Percentiles rank a stretch among this genome's conserved stretches.
Conservation (phyloP, 2,888 invertebrate genomes). For the Psylliodes chrysocephalus region DNA sequence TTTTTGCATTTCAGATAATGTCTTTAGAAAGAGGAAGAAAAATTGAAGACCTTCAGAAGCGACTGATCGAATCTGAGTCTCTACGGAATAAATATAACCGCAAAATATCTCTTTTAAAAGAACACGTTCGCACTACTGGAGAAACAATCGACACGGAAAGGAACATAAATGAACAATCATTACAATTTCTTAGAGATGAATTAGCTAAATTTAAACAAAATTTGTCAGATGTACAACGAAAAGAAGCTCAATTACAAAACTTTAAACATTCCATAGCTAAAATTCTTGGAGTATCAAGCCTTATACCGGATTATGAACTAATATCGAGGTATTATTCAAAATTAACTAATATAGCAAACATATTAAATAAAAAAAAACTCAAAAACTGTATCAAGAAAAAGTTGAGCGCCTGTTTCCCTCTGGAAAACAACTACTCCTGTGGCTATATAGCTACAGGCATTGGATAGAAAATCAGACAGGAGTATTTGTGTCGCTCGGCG, state of each 20-base stretch:
- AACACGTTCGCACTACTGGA: constrained; percentile 74
- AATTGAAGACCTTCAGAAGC: constrained; percentile 84
- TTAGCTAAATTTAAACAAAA: constrained; percentile 78
- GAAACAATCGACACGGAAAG: constrained; percentile 78
- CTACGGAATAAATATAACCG: constrained; percentile 79
- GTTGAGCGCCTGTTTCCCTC: too few species aligned
- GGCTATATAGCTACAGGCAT: too few species aligned
- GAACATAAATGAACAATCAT: constrained; percentile 75
- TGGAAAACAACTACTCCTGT: too few species aligned
- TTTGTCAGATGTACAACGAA: constrained; percentile 77
- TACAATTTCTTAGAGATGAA: constrained; percentile 79
- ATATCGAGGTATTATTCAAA: constrained; percentile 59
- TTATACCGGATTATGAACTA: constrained; percentile 71
- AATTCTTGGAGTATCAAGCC: constrained; percentile 67
- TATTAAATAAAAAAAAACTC: too few species aligned
- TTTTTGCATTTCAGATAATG: constrained; percentile 72
- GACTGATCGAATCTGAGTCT: constrained; percentile 83
- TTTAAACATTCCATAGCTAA: constrained; percentile 73
- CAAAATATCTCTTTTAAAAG: constrained; percentile 77
- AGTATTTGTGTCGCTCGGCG: too few species aligned
- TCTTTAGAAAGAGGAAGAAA: constrained; percentile 85
- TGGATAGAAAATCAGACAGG: too few species aligned
- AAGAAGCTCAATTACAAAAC: constrained; percentile 81
- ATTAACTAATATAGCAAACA: background rate
- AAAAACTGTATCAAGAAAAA: too few species aligned